phyloP scores from a whole-genome alignment of 2,888 invertebrate genomes.

The Eretmocerus hayati region DNA sequence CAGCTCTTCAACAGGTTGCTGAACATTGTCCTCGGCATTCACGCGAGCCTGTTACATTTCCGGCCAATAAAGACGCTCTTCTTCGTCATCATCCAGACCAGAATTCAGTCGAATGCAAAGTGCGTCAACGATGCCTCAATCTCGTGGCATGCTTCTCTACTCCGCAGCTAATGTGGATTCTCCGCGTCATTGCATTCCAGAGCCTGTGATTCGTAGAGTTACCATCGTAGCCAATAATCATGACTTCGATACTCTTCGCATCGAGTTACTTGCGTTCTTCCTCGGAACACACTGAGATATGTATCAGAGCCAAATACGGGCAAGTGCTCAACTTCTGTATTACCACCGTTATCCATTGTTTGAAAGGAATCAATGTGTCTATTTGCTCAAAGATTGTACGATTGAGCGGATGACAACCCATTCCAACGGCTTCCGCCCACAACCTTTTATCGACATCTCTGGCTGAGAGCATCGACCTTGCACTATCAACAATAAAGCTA shows the following conservation, averaged over 20 bases:
- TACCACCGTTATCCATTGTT: constrained; percentile 21
- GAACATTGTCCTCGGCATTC: neutral
- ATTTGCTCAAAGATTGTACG: constrained; percentile 17
- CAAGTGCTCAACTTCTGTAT: constrained; percentile 17
- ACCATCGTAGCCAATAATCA: constrained; percentile 11
- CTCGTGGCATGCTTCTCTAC: neutral
- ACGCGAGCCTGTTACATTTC: no score
- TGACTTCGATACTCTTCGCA: constrained; percentile 1
- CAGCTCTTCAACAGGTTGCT: neutral
- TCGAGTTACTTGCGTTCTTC: constrained; percentile 10
- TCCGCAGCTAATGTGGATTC: constrained; percentile 2
- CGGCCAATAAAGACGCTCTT: no score
- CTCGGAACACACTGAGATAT: constrained; percentile 23
- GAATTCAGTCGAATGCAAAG: neutral
- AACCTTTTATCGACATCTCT: constrained; percentile 7
- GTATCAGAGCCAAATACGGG: constrained; percentile 25
- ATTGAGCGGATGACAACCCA: constrained; percentile 26
- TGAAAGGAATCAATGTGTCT: constrained; percentile 12
- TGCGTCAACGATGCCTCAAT: neutral
- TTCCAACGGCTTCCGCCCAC: constrained; percentile 32
- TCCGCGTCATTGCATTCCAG: constrained; percentile 1
- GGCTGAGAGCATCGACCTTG: constrained; percentile 4
- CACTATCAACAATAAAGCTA: constrained; percentile 1
- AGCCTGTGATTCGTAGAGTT: constrained; percentile 15
- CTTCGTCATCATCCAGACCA: neutral